Evolutionary conservation across 2,888 invertebrate genomes (phyloP).

Genomic region (Leptinotarsa juncta): DNA sequence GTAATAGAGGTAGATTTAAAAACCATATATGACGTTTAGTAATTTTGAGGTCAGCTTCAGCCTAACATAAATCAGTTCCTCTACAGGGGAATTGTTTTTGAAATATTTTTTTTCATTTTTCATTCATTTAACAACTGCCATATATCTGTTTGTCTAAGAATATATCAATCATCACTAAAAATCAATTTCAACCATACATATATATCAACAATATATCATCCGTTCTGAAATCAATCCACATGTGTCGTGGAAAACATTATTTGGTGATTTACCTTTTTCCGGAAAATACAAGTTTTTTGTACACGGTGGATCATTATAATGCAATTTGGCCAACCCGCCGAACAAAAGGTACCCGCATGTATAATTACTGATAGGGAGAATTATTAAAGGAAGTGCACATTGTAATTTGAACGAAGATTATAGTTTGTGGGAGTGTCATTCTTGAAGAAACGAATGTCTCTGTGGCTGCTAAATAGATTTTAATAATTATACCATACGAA

Average conservation of each 20-base stretch:
- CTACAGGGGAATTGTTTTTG: no score
- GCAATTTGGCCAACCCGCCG: constrained; percentile 36
- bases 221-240: background rate
- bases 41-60: no score
- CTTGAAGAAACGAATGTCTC: constrained; percentile 19
- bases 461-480: constrained; percentile 24
- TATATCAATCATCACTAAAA: no score
- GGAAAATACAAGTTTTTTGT: constrained; percentile 16
- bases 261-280: background rate
- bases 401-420: constrained; percentile 34
- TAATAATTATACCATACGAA: background rate
- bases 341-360: constrained; percentile 40
- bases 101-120: no score
- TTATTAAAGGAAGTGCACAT: constrained; percentile 41
- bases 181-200: no score
- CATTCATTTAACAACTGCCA: no score
- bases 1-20: no score
- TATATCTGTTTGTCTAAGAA: no score
- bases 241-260: background rate
- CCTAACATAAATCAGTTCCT: no score
- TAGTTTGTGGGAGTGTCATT: constrained; percentile 35
- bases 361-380: constrained; percentile 37
- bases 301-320: constrained; percentile 40
- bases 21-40: no score
- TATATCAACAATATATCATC: no score